Evolutionary conservation across 2,888 invertebrate species (phyloP), one percentile per base, ranked within the genome.

Genomic region (Lypha dubia): DNA sequence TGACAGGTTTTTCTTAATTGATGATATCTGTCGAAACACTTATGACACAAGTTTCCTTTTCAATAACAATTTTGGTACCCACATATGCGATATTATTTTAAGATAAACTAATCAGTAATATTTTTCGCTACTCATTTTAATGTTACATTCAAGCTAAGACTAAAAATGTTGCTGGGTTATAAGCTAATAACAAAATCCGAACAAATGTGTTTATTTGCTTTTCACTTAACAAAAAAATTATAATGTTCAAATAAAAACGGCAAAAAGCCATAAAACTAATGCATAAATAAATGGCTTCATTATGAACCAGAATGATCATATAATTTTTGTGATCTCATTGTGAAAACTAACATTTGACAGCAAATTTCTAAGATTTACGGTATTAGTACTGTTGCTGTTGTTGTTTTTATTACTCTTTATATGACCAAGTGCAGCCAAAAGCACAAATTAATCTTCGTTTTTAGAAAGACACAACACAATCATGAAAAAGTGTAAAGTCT

Each of bases 391-490:
- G 13, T 8, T 20, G 56, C 17, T 49, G 46, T 58, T 38, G 38
- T 11, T 56, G 53, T 75, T 82, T 83, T 49, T 62, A 83, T 84
- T 51, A 44, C 38, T 76, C 73, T 84, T 3, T 22, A 67, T 76
- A 74, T 70, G 51, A 15, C 58, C 46, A 62, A 68, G 17, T 70
- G 56, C 73, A 65, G 81, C 68, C 44, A 35, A 67, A 46, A 80
- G 71, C 81, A 81, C 51, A 81, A 79, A 81, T 84, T 80, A 81
- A 81, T 84, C 81, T 76, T 65, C 63, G 67, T 63, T 67, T 44
- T n/a, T n/a, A n/a, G n/a, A 49, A 53, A 65, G 44, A 63, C 41
- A 56, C 35, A 28, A n/a, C 65, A 32, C 58, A 60, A 58, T 41
- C 76, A 67, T 80, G 60, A 62, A 79, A 56, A 77, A 79, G 83